Percentiles rank a stretch among this genome's conserved stretches.
Conservation (phyloP, 2,888 invertebrate genomes). For the Rhingia rostrata region DNA sequence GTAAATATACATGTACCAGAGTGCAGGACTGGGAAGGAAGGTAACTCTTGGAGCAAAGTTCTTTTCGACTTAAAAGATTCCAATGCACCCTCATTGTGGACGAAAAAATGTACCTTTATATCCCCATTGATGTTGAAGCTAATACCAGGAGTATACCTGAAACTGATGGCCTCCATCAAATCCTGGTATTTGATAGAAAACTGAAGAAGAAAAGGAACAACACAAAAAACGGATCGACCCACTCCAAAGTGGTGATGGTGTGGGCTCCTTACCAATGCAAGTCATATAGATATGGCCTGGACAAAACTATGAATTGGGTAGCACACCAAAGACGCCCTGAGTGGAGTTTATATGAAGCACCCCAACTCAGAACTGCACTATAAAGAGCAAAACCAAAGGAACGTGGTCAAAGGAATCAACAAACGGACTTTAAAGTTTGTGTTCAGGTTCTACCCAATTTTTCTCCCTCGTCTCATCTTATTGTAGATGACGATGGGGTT, state of each 20-base stretch:
- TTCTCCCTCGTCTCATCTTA: constrained; percentile 62
- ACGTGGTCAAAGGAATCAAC: constrained; percentile 76
- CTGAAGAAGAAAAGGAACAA: constrained; percentile 21
- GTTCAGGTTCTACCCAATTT: constrained; percentile 57
- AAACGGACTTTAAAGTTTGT: constrained; percentile 74
- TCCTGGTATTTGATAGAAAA: constrained; percentile 58
- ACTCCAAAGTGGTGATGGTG: constrained; percentile 16
- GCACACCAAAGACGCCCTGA: constrained; percentile 57
- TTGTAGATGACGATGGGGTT: constrained; percentile 62
- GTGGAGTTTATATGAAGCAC: constrained; percentile 26
- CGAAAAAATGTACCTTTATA: constrained; percentile 70
- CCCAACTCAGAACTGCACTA: constrained; percentile 44
- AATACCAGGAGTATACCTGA: constrained; percentile 64
- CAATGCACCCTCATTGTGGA: constrained; percentile 73
- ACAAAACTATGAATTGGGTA: constrained; percentile 63
- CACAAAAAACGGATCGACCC: constrained; percentile 8
- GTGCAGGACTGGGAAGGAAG: constrained; percentile 3
- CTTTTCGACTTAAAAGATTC: constrained; percentile 73
- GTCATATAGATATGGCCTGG: constrained; percentile 32
- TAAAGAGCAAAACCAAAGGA: constrained; percentile 75
- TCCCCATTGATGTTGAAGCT: constrained; percentile 70
- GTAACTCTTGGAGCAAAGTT: constrained; percentile 70
- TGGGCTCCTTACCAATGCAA: constrained; percentile 29
- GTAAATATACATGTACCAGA: constrained; percentile 33
- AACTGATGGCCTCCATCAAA: constrained; percentile 71